Percentiles rank a stretch among this genome's conserved stretches.
Conservation (phyloP, 2,113 vertebrate genomes). For the Lampris incognitus region DNA sequence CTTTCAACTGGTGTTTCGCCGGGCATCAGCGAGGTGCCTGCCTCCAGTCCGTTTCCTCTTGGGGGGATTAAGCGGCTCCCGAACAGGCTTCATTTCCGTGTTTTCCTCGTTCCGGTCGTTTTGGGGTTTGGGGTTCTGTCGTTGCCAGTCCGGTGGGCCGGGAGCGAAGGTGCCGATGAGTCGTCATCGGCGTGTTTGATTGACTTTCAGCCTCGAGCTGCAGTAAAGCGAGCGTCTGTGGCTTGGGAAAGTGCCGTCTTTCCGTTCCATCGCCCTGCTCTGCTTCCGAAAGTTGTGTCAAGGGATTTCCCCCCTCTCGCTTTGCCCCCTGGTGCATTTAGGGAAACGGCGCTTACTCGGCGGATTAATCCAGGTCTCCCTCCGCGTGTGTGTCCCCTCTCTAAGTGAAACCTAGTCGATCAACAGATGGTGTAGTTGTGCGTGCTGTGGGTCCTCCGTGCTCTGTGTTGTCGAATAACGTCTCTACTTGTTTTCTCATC, state of each 20-base stretch:
- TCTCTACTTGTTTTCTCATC: no score
- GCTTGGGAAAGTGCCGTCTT: neutral
- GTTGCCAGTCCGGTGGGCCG: neutral
- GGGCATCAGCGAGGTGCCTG: slow-evolving; percentile 13
- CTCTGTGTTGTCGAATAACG: no score
- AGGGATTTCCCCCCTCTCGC: slow-evolving; percentile 40
- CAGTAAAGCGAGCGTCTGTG: slow-evolving; percentile 31
- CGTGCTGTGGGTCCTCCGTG: no score
- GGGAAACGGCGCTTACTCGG: slow-evolving; percentile 8
- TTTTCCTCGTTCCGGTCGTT: no score
- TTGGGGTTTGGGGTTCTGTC: no score
- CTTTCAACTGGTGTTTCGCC: slow-evolving; percentile 28
- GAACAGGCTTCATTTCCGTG: no score
- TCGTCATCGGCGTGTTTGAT: neutral
- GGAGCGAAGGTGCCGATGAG: neutral
- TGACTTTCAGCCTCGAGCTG: neutral
- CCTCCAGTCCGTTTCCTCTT: no score
- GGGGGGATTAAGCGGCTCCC: no score
- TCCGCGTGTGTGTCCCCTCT: neutral
- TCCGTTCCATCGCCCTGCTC: neutral
- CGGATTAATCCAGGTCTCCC: neutral
- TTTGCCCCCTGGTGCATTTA: slow-evolving; percentile 12
- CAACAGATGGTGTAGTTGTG: no score
- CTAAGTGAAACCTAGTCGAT: neutral
- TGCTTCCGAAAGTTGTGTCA: slow-evolving; percentile 9